phyloP scores from a whole-genome alignment of 1,140 invertebrate species.

The Trigoniulus corallinus region DNA sequence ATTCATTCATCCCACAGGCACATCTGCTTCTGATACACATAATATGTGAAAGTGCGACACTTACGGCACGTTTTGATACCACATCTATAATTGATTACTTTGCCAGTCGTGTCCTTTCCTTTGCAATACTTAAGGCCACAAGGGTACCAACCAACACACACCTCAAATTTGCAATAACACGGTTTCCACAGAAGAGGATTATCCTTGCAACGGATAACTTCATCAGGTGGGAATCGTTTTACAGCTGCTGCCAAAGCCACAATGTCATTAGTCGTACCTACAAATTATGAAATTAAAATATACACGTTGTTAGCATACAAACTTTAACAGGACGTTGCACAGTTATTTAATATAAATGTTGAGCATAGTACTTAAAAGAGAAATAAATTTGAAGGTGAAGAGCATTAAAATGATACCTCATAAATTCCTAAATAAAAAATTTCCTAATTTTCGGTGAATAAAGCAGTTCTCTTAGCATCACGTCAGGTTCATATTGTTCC shows the following conservation, averaged over 20 bases:
- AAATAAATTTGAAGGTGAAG: too few species aligned
- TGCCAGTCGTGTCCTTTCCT: constrained; percentile 41
- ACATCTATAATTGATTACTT: constrained; percentile 59
- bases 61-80: constrained; percentile 88
- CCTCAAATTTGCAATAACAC: constrained; percentile 60
- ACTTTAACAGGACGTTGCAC: too few species aligned
- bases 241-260: constrained; percentile 16
- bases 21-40: constrained; percentile 58
- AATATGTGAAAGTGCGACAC: constrained; percentile 71
- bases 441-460: too few species aligned
- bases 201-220: constrained; percentile 22
- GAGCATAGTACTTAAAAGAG: too few species aligned
- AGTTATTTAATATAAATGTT: too few species aligned
- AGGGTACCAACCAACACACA: constrained; percentile 78
- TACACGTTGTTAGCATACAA: too few species aligned
- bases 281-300: too few species aligned
- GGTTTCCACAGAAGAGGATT: constrained; percentile 26
- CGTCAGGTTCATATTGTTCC: too few species aligned
- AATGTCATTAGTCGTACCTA: constrained; percentile 14
- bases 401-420: too few species aligned
- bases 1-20: constrained; percentile 58
- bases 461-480: too few species aligned
- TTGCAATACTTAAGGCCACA: constrained; percentile 89
- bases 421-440: too few species aligned
- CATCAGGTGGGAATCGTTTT: constrained; percentile 18